Conservation (phyloP, 2,888 invertebrate species). For the Scaptomyza flava region DNA sequence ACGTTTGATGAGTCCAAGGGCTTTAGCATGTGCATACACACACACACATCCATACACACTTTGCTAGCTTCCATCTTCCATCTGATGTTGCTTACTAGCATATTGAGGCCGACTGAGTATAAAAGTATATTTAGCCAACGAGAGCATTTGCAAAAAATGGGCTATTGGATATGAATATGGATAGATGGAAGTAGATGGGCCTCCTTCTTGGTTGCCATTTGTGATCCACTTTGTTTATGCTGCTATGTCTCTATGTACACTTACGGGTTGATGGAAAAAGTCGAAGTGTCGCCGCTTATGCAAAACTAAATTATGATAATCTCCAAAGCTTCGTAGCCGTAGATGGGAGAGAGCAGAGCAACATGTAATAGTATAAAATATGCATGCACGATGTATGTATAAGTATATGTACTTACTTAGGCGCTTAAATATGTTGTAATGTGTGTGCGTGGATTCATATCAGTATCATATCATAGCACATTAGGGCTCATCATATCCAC, state of each 20-base stretch:
- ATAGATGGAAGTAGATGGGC: constrained; percentile 3
- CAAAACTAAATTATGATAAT: constrained; percentile 69
- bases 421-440: neutral
- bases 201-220: constrained; percentile 16
- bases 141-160: constrained; percentile 9
- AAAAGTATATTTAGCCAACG: constrained; percentile 16
- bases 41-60: neutral
- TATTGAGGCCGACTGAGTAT: constrained; percentile 50
- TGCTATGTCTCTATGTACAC: constrained; percentile 19
- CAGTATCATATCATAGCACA: constrained; percentile 74
- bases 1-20: constrained; percentile 35
- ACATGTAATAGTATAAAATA: constrained; percentile 1
- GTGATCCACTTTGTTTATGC: constrained; percentile 35
- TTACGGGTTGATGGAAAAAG: constrained; percentile 18
- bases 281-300: constrained; percentile 48
- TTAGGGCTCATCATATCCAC: constrained; percentile 70
- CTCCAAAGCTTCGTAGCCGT: constrained; percentile 26
- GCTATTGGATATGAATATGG: constrained; percentile 15
- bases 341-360: neutral
- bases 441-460: constrained; percentile 62
- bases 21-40: constrained; percentile 12
- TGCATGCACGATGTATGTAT: neutral
- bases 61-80: constrained; percentile 16
- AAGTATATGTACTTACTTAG: constrained; percentile 12
- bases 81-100: constrained; percentile 24